Evolutionary conservation across 2,797 vertebrate species (phyloP).

Genomic region (Gephyroberyx darwinii): DNA sequence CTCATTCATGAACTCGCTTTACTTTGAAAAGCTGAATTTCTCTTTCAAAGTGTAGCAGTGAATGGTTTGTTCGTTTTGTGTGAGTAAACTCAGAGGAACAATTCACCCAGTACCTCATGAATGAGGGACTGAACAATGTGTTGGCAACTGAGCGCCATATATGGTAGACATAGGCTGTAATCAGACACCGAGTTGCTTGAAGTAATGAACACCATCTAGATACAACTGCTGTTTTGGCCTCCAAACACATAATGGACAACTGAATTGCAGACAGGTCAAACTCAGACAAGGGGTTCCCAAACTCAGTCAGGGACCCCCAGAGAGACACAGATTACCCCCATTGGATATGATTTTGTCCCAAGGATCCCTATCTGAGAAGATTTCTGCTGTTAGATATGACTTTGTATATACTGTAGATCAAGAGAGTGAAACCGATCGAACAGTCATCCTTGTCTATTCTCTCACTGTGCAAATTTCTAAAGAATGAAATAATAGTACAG

Average conservation of each 20-base stretch:
- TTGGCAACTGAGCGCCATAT: constrained; percentile 2
- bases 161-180: constrained; percentile 13
- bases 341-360: too few relatives aligned
- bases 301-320: too few relatives aligned
- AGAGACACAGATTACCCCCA: too few relatives aligned
- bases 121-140: constrained; percentile 14
- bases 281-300: too few relatives aligned
- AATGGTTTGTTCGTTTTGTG: constrained; percentile 10
- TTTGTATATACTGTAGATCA: too few relatives aligned
- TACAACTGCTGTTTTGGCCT: background rate
- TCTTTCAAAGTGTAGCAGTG: background rate
- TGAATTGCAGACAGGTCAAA: background rate
- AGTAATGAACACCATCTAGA: background rate
- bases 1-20: background rate
- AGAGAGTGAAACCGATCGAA: too few relatives aligned
- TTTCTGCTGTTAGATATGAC: too few relatives aligned
- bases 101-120: background rate
- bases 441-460: too few relatives aligned
- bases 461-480: too few relatives aligned
- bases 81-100: constrained; percentile 11
- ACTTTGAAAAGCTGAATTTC: background rate
- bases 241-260: background rate
- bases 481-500: too few relatives aligned
- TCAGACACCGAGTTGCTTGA: constrained; percentile 1
- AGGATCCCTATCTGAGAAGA: too few relatives aligned